Evolutionary conservation across 2,888 invertebrate genomes (phyloP).

Genomic region (Callosobruchus maculatus): DNA sequence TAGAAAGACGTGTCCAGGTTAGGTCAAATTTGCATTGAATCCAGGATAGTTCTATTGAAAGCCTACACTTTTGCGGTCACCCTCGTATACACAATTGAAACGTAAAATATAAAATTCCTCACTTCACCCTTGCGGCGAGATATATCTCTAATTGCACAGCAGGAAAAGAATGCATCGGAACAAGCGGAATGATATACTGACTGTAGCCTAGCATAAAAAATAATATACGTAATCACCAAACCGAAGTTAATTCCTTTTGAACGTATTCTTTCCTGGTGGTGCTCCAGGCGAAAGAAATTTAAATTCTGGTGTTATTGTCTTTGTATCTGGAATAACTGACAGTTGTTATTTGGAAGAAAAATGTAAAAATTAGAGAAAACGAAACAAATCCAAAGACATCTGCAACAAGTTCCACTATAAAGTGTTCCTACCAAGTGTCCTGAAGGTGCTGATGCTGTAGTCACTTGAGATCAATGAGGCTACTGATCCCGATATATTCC

Average conservation of each 20-base stretch:
- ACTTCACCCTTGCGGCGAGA: neutral
- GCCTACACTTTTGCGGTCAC: neutral
- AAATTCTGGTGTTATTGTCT: conserved; percentile 49
- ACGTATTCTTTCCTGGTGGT: too few relatives aligned
- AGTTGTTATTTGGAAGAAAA: too few relatives aligned
- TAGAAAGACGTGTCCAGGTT: too few relatives aligned
- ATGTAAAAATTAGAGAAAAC: too few relatives aligned
- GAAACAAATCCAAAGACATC: too few relatives aligned
- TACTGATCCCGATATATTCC: too few relatives aligned
- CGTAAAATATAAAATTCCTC: neutral
- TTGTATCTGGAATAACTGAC: conserved; percentile 37
- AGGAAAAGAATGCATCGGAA: neutral
- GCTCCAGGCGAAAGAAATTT: conserved; percentile 41
- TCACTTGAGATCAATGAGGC: too few relatives aligned
- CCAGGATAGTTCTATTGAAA: too few relatives aligned
- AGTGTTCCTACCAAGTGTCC: too few relatives aligned
- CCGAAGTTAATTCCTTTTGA: conserved; percentile 20
- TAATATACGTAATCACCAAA: conserved; percentile 16
- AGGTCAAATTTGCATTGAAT: too few relatives aligned
- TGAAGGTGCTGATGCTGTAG: too few relatives aligned
- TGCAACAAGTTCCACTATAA: too few relatives aligned
- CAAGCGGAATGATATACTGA: neutral
- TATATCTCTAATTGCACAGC: neutral
- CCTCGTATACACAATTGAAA: neutral
- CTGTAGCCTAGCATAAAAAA: neutral